A percentile compares a stretch with the other conserved stretches of the same genome.
Evolutionary conservation across 1,140 invertebrate genomes (phyloP).

Genomic region (Ceratoteleas bidentatus): DNA sequence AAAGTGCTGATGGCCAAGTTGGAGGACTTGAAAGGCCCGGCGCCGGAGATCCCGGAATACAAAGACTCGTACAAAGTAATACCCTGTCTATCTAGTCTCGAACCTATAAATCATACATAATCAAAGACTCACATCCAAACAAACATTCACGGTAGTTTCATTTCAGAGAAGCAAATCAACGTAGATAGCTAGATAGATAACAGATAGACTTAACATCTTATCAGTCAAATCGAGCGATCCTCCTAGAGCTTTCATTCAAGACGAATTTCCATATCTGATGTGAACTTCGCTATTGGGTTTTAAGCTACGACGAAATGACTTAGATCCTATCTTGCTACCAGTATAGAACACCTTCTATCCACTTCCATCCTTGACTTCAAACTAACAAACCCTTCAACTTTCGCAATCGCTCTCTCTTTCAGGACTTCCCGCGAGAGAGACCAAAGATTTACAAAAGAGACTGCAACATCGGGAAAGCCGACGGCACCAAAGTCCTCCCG

Average conservation of each 20-base stretch:
- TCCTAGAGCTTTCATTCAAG: not conserved
- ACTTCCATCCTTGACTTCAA: not conserved
- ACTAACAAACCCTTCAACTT: not conserved
- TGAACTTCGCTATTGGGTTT: not conserved
- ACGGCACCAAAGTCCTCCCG: slow-evolving; percentile 74
- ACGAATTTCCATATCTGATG: not conserved
- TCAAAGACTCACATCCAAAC: not conserved
- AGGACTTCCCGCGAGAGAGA: slow-evolving; percentile 77
- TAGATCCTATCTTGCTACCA: no score
- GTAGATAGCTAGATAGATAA: no score
- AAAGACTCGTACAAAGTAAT: slow-evolving; percentile 77
- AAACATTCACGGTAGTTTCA: not conserved
- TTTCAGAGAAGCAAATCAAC: no score
- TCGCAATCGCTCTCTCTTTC: not conserved
- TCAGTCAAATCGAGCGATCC: no score
- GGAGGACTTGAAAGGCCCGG: slow-evolving; percentile 73
- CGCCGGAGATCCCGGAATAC: slow-evolving; percentile 77
- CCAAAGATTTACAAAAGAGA: slow-evolving; percentile 74
- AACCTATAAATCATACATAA: not conserved
- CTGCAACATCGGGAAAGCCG: slow-evolving; percentile 76
- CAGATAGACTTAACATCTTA: no score
- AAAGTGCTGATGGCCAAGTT: slow-evolving; percentile 74
- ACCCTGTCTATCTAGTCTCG: not conserved
- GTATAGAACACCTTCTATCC: not conserved
- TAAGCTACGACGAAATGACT: no score